phyloP scores from a whole-genome alignment of 2,113 vertebrate genomes.

The Pipra filicauda region DNA sequence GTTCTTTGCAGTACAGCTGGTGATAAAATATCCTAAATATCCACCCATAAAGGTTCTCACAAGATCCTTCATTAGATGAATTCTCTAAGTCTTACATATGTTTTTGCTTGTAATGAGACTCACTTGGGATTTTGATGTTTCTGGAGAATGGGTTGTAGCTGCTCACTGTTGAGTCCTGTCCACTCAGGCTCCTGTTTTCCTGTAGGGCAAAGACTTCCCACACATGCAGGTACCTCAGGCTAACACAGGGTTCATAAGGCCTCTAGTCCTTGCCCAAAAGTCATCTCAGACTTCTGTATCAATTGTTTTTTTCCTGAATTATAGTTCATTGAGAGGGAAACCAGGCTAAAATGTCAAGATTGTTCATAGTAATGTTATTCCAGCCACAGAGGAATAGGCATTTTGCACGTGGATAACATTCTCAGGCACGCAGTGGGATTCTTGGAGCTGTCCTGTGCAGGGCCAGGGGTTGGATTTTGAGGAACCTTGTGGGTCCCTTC shows the following conservation, averaged over 20 bases:
- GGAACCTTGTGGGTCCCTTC: neutral
- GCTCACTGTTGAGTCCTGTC: neutral
- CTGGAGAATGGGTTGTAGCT: neutral
- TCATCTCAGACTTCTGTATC: neutral
- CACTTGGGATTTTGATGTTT: neutral
- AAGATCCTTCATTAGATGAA: neutral
- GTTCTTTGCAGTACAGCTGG: neutral
- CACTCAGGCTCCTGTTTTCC: neutral
- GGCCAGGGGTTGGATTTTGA: neutral
- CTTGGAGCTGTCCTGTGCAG: neutral
- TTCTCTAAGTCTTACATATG: neutral
- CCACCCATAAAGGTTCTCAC: neutral
- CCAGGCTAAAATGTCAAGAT: neutral
- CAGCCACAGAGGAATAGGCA: neutral
- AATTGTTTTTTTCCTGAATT: neutral
- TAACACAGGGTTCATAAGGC: neutral
- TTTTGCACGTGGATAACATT: neutral
- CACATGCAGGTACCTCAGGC: neutral
- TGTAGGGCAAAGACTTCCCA: neutral
- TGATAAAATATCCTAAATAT: neutral
- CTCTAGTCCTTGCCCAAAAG: neutral
- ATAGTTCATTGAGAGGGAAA: neutral
- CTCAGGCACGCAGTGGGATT: neutral
- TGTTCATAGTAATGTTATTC: neutral
- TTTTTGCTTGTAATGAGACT: neutral